phyloP scores from a whole-genome alignment of 30 jellyfish, hydroid and myxozoan species.

The Thelohanellus kitauei region DNA sequence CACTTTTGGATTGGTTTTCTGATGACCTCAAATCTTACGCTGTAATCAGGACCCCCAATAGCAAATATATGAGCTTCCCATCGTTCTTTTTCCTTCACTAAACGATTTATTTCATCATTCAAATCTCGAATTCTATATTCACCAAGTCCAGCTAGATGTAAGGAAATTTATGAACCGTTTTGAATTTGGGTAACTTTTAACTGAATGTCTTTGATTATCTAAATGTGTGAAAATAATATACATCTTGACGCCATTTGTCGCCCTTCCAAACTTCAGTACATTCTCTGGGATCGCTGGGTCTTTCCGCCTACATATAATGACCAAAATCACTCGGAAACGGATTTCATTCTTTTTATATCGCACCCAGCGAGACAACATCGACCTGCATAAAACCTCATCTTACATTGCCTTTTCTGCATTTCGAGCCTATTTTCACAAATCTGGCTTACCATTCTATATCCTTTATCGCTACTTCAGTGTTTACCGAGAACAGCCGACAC shows the following conservation, averaged over 20 bases:
- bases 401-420: slow-evolving; percentile 6
- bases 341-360: slow-evolving; percentile 47
- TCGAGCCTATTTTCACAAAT: slow-evolving; percentile 1
- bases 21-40: neutral
- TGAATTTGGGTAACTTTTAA: slow-evolving; percentile 75
- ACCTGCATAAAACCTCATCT: slow-evolving; percentile 6
- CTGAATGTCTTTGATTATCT: slow-evolving; percentile 27
- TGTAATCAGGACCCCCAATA: slow-evolving; percentile 77
- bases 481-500: too few species aligned
- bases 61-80: slow-evolving; percentile 67
- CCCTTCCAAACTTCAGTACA: slow-evolving; percentile 34
- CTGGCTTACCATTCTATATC: too few species aligned
- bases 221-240: neutral
- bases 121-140: slow-evolving; percentile 66
- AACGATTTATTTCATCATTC: slow-evolving; percentile 65
- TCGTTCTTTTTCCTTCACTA: slow-evolving; percentile 49
- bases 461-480: too few species aligned
- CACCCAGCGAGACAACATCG: slow-evolving; percentile 91
- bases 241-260: slow-evolving; percentile 79
- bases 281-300: too few species aligned
- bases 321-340: slow-evolving; percentile 14
- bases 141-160: slow-evolving; percentile 39
- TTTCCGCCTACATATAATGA: neutral
- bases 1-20: slow-evolving; percentile 49
- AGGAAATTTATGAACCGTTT: slow-evolving; percentile 7